Evolutionary conservation across 2,113 vertebrate genomes (phyloP).

Genomic region (Tachycineta bicolor): DNA sequence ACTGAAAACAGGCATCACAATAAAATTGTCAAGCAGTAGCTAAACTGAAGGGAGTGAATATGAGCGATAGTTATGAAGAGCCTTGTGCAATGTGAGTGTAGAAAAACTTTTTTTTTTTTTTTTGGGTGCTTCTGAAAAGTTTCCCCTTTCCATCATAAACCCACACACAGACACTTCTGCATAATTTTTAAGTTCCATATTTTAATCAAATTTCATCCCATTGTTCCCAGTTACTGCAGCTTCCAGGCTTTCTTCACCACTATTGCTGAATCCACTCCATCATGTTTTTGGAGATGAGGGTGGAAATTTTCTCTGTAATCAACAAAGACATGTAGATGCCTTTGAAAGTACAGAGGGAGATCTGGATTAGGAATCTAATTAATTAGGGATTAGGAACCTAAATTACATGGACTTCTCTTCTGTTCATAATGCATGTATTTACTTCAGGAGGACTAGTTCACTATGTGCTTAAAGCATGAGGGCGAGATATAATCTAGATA

Average conservation of each 20-base stretch:
- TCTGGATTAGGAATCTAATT: constrained; percentile 55
- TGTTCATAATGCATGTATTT: background rate
- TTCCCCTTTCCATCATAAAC: background rate
- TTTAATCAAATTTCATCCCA: background rate
- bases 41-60: fast-evolving
- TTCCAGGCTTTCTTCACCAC: background rate
- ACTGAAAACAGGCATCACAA: background rate
- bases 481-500: background rate
- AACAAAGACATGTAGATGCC: constrained; percentile 17
- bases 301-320: constrained; percentile 46
- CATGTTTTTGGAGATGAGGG: background rate
- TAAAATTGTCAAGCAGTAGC: background rate
- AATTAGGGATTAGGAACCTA: constrained; percentile 52
- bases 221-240: background rate
- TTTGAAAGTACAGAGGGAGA: constrained; percentile 33
- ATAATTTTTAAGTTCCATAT: background rate
- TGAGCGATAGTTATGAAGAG: background rate
- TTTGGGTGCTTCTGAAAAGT: background rate
- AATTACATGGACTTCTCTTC: background rate
- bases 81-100: background rate
- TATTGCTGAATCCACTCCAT: background rate
- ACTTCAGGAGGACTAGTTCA: background rate
- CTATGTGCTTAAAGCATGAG: background rate
- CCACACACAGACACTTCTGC: background rate
- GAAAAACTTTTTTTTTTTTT: background rate